Percentiles rank a stretch among this genome's conserved stretches.
These are phyloP conservation scores for Listrodromus nycthemerus DNA, from an alignment of 2,888 invertebrate species.

Conservation along the genomic window DNA sequence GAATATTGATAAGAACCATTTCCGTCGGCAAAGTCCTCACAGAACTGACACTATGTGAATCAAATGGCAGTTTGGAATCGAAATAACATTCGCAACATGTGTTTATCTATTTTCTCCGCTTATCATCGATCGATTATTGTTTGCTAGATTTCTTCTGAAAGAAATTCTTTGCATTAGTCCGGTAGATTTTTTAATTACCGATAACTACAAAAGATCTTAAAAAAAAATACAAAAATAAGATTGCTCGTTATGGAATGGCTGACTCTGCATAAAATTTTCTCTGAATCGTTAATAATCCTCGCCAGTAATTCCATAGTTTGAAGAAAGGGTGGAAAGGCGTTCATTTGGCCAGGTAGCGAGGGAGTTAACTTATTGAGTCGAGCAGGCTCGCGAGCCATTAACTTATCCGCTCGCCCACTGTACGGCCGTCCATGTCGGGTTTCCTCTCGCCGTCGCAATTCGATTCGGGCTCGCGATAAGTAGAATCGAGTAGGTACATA, in stretches of 20 bases:
- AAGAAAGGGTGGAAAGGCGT: too few relatives aligned
- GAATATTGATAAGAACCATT: background rate
- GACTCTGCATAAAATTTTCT: background rate
- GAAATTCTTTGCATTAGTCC: background rate
- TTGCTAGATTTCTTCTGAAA: background rate
- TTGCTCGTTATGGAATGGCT: background rate
- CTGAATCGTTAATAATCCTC: background rate
- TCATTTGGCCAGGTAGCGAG: too few relatives aligned
- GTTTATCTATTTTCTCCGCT: background rate
- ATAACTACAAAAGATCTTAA: background rate
- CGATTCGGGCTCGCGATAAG: background rate
- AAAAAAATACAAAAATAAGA: background rate
- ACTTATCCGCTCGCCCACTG: too few relatives aligned
- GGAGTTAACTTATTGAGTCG: too few relatives aligned
- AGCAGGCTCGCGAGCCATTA: too few relatives aligned
- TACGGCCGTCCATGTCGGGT: too few relatives aligned
- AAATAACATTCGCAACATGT: too few relatives aligned
- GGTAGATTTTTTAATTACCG: background rate
- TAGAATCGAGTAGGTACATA: background rate
- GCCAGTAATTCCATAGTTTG: too few relatives aligned
- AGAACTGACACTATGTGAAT: background rate
- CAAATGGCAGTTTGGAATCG: background rate
- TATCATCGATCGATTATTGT: background rate
- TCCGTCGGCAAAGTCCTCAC: background rate
- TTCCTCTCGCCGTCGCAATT: background rate